phyloP scores from a whole-genome alignment of 2,797 vertebrate species.

The Odontamblyopus lacepedii region DNA sequence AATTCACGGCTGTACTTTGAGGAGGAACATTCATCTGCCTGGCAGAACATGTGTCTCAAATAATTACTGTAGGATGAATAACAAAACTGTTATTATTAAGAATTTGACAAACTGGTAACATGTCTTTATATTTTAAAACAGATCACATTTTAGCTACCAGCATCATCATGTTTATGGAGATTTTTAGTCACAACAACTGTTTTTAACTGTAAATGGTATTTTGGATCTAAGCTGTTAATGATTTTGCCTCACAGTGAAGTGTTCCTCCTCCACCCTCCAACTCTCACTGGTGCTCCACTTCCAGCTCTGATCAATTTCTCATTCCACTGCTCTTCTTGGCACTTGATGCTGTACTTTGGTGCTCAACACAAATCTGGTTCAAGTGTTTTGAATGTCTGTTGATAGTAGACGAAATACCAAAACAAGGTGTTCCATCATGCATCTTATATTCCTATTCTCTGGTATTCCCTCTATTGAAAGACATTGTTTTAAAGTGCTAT shows the following conservation, averaged over 20 bases:
- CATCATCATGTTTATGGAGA: slow-evolving; percentile 5
- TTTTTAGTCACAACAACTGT: slow-evolving; percentile 6
- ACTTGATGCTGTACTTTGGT: slow-evolving; percentile 72
- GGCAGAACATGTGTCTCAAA: slow-evolving; percentile 30
- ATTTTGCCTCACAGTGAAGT: slow-evolving; percentile 38
- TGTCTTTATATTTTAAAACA: slow-evolving; percentile 6
- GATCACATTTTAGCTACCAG: slow-evolving; percentile 7
- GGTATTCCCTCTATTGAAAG: slow-evolving; percentile 16
- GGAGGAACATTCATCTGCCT: slow-evolving; percentile 59
- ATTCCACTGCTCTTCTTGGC: slow-evolving; percentile 60
- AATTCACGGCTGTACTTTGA: slow-evolving; percentile 59
- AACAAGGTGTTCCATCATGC: slow-evolving; percentile 13
- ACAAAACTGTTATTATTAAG: slow-evolving; percentile 4
- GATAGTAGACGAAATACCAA: slow-evolving; percentile 15
- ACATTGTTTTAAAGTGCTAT: slow-evolving; percentile 39
- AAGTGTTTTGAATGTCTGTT: slow-evolving; percentile 31
- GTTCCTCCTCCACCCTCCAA: slow-evolving; percentile 57
- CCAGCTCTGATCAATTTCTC: slow-evolving; percentile 60
- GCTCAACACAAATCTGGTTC: slow-evolving; percentile 57
- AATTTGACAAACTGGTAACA: not conserved
- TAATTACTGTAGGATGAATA: slow-evolving; percentile 3
- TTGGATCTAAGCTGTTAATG: not conserved
- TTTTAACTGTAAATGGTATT: not conserved
- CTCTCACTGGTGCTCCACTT: slow-evolving; percentile 78
- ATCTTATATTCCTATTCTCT: slow-evolving; percentile 12